phyloP scores from a whole-genome alignment of 35 echinoderm and acorn worm species.

The Eucidaris tribuloides region DNA sequence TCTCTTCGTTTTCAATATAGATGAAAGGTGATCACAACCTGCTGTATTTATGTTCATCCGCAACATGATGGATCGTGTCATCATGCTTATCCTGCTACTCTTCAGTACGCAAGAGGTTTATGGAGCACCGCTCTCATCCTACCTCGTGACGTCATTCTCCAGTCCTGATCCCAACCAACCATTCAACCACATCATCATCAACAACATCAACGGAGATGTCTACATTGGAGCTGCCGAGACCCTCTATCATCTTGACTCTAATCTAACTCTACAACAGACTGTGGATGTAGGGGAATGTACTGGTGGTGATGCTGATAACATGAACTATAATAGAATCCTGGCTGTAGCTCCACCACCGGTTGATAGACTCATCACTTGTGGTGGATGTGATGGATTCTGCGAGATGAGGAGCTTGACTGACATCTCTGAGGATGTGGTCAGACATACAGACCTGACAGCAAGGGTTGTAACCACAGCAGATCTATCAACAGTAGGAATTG shows the following conservation, averaged over 20 bases:
- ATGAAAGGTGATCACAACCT: no score
- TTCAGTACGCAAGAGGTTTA: no score
- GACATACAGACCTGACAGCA: background rate
- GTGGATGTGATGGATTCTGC: constrained; percentile 33
- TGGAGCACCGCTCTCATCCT: constrained; percentile 21
- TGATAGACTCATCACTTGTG: constrained; percentile 44
- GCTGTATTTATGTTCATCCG: no score
- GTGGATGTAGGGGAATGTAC: background rate
- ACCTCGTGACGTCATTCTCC: constrained; percentile 4
- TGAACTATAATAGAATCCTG: constrained; percentile 39
- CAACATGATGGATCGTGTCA: no score
- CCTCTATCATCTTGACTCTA: constrained; percentile 31
- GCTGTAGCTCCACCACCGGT: constrained; percentile 19
- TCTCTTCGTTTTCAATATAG: no score
- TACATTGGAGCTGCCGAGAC: constrained; percentile 37
- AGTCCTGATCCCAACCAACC: background rate
- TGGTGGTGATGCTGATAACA: background rate
- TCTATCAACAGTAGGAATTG: background rate
- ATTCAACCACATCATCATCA: constrained; percentile 33
- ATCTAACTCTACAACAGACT: background rate
- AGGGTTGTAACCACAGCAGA: constrained; percentile 4
- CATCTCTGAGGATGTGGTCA: background rate
- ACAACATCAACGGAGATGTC: constrained; percentile 33
- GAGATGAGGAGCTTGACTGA: constrained; percentile 30
- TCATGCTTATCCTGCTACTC: no score